These are phyloP conservation scores for Venustoraphidia nigricollis DNA, from an alignment of 2,888 invertebrate species.

Conservation along the genomic window DNA sequence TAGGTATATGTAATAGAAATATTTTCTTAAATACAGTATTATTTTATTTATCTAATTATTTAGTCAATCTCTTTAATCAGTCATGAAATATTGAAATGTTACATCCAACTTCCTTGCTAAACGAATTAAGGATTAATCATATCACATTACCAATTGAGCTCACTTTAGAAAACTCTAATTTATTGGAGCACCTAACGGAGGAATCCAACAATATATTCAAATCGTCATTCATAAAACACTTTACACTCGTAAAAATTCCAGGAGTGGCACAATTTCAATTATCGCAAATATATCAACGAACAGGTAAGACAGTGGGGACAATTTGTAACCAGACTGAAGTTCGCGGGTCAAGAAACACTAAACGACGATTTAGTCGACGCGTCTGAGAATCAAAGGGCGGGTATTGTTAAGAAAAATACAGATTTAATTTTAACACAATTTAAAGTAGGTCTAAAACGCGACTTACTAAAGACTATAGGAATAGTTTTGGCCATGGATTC, in stretches of 20 bases:
- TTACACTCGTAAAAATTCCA: background rate
- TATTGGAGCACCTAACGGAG: too few relatives aligned
- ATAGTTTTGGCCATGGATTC: background rate
- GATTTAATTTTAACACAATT: background rate
- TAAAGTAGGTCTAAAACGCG: background rate
- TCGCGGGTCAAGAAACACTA: background rate
- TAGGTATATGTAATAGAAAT: too few relatives aligned
- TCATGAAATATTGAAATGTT: background rate
- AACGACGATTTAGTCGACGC: background rate
- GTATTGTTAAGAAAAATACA: background rate
- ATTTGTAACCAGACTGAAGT: background rate
- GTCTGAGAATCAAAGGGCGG: background rate
- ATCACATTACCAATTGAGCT: background rate
- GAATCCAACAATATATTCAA: too few relatives aligned
- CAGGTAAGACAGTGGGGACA: background rate
- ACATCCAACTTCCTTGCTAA: too few relatives aligned
- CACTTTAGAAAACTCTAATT: background rate
- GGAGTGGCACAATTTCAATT: background rate
- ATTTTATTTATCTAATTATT: too few relatives aligned
- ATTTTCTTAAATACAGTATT: too few relatives aligned
- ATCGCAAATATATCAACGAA: background rate
- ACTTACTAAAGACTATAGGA: background rate
- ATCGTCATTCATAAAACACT: background rate
- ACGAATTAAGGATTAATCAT: too few relatives aligned
- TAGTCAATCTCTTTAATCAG: background rate